Evolutionary conservation across 2,113 vertebrate genomes (phyloP).

Genomic region (Myiagra hebetior): DNA sequence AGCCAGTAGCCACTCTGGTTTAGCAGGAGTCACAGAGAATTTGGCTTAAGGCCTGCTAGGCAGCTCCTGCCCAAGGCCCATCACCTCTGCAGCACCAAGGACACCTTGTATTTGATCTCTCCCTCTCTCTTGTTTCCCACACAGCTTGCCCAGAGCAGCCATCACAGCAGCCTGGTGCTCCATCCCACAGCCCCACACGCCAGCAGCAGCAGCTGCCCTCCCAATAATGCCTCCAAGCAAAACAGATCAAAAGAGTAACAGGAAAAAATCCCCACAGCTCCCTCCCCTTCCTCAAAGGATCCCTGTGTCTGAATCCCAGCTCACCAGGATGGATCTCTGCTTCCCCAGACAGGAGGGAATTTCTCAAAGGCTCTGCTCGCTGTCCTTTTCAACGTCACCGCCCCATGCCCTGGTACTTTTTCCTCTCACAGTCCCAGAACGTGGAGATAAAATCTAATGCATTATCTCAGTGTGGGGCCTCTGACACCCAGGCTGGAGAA

Average conservation of each 20-base stretch:
- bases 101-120: background rate
- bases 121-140: background rate
- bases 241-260: background rate
- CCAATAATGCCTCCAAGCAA: background rate
- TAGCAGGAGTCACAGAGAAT: background rate
- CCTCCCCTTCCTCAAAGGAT: background rate
- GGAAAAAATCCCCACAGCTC: fast-evolving
- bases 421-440: background rate
- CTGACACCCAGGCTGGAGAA: background rate
- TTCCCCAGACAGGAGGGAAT: background rate
- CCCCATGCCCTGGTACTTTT: background rate
- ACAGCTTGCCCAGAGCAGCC: background rate
- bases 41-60: background rate
- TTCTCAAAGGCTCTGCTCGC: background rate
- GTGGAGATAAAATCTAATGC: background rate
- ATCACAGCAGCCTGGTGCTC: fast-evolving
- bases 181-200: background rate
- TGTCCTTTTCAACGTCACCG: background rate
- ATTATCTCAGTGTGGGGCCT: background rate
- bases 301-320: background rate
- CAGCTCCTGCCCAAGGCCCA: background rate
- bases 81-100: background rate
- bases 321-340: background rate
- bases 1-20: background rate
- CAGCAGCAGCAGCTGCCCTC: background rate